These are phyloP conservation scores for Bruchidius siliquastri DNA, from an alignment of 2,888 invertebrate genomes.

Conservation along the genomic window DNA sequence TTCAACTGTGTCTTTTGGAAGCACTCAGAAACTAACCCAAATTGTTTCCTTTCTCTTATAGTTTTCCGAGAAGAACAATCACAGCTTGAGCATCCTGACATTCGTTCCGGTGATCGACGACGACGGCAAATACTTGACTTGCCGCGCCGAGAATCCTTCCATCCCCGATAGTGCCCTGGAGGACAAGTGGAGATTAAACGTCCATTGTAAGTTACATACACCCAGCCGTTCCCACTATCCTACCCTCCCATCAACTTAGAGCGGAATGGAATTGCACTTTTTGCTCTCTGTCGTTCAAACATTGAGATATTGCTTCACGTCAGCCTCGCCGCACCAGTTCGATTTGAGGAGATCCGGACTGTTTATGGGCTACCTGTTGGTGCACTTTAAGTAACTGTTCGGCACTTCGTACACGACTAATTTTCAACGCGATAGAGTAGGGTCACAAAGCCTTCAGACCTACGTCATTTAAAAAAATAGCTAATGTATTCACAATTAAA, in stretches of 20 bases:
- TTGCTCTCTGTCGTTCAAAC: background rate
- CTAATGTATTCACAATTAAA: no score
- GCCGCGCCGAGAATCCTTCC: conserved; percentile 82
- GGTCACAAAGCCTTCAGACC: no score
- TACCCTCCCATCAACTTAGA: background rate
- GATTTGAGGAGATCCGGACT: background rate
- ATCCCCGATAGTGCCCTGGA: conserved; percentile 78
- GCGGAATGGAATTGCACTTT: background rate
- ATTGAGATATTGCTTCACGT: background rate
- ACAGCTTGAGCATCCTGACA: conserved; percentile 76
- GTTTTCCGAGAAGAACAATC: conserved; percentile 79
- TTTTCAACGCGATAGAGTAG: no score
- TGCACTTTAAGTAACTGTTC: background rate
- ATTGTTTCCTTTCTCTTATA: conserved; percentile 43
- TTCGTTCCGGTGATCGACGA: conserved; percentile 81
- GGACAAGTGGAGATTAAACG: conserved; percentile 82
- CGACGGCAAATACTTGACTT: conserved; percentile 84
- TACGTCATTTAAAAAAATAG: no score
- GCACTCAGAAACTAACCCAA: no score
- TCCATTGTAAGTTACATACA: conserved; percentile 69
- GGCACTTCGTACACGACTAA: no score
- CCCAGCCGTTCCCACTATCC: conserved; percentile 1
- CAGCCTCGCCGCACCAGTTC: background rate
- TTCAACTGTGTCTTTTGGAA: no score
- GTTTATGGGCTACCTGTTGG: background rate